Evolutionary conservation across 1,140 invertebrate genomes (phyloP).

Genomic region (Drosophila sucinea): DNA sequence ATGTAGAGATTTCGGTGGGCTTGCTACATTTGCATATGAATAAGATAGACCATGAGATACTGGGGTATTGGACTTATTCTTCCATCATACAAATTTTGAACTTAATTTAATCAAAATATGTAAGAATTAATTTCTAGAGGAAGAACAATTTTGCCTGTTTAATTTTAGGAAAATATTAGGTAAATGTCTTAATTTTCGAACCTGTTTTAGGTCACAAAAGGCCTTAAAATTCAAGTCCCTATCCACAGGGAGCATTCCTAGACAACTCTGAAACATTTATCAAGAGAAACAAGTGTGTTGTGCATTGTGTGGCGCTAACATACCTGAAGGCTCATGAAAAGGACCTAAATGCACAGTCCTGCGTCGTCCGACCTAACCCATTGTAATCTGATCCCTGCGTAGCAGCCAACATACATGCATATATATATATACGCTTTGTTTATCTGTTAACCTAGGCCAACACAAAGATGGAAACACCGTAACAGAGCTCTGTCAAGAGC

Average conservation of each 20-base stretch:
- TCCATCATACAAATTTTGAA: no score
- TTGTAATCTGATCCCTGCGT: neutral
- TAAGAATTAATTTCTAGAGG: no score
- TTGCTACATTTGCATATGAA: no score
- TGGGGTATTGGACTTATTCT: no score
- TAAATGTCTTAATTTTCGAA: neutral
- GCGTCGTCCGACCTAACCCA: neutral
- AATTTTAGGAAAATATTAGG: no score
- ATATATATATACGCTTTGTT: constrained; percentile 25
- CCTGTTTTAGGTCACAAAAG: neutral
- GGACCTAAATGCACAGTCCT: constrained; percentile 3
- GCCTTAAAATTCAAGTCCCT: neutral
- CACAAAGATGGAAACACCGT: neutral
- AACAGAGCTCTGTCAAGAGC: constrained; percentile 24
- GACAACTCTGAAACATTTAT: neutral
- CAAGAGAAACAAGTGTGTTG: neutral
- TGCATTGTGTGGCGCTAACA: constrained; percentile 5
- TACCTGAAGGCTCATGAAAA: constrained; percentile 8
- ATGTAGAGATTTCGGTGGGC: no score
- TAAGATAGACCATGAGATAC: no score
- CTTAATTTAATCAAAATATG: no score
- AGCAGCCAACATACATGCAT: constrained; percentile 10
- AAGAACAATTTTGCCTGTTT: no score
- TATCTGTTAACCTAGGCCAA: constrained; percentile 58
- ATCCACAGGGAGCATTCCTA: constrained; percentile 8